Conservation (phyloP, 2,888 invertebrate genomes). For the Gisinianus flammeolus region DNA sequence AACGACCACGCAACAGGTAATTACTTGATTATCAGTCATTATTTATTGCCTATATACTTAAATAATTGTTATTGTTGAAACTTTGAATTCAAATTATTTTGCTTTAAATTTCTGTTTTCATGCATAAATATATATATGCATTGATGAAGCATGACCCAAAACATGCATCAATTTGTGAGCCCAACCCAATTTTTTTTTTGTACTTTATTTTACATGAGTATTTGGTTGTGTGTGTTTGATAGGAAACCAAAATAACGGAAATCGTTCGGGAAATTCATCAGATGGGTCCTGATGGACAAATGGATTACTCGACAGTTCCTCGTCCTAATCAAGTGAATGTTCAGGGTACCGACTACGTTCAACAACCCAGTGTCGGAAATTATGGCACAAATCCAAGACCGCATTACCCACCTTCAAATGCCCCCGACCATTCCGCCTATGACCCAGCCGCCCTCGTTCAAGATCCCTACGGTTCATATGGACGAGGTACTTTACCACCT, state of each 20-base stretch:
- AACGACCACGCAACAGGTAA: constrained; percentile 68
- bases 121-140: not conserved
- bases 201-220: constrained; percentile 1
- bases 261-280: constrained; percentile 62
- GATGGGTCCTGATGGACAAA: constrained; percentile 66
- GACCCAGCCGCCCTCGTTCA: constrained; percentile 53
- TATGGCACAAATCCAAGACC: constrained; percentile 59
- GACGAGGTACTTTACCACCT: constrained; percentile 54
- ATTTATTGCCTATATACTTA: not conserved
- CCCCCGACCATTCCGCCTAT: constrained; percentile 44
- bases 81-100: too few species aligned
- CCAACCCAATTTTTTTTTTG: not conserved
- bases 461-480: constrained; percentile 58
- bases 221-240: constrained; percentile 47
- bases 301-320: constrained; percentile 58
- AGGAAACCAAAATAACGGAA: constrained; percentile 71
- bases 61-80: not conserved
- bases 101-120: not conserved
- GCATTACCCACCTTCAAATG: constrained; percentile 56
- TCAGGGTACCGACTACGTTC: constrained; percentile 57
- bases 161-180: too few species aligned
- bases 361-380: constrained; percentile 45
- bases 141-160: too few species aligned
- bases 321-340: constrained; percentile 58
- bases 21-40: not conserved